phyloP scores from a whole-genome alignment of 1,140 invertebrate species.

The Chrysomallon squamiferum region DNA sequence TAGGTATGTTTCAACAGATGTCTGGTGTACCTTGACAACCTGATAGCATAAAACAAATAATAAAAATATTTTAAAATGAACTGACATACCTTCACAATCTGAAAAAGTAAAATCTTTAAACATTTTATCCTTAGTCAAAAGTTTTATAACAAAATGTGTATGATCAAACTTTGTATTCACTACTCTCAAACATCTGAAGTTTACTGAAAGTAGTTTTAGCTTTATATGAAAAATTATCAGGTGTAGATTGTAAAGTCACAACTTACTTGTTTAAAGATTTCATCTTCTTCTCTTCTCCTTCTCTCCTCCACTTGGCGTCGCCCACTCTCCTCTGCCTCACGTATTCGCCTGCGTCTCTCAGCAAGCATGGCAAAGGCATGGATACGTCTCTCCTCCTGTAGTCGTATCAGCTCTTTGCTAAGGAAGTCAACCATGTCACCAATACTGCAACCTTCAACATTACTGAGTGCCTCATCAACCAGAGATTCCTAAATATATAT shows the following conservation, averaged over 20 bases:
- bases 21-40: conserved; percentile 69
- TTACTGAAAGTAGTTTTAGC: too few relatives aligned
- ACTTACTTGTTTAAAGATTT: conserved; percentile 75
- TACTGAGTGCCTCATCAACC: conserved; percentile 57
- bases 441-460: conserved; percentile 70
- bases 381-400: conserved; percentile 75
- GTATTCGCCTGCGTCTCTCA: conserved; percentile 71
- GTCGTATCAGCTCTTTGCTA: conserved; percentile 75
- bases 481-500: conserved; percentile 50
- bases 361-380: conserved; percentile 75
- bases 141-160: too few relatives aligned
- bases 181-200: too few relatives aligned
- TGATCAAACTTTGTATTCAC: too few relatives aligned
- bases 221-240: too few relatives aligned
- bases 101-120: too few relatives aligned
- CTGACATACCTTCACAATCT: too few relatives aligned
- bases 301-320: conserved; percentile 73
- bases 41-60: conserved; percentile 28
- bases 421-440: conserved; percentile 75
- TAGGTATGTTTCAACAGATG: conserved; percentile 71
- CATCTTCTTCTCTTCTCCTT: conserved; percentile 74
- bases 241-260: too few relatives aligned
- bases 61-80: too few relatives aligned
- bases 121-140: too few relatives aligned
- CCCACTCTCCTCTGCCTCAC: conserved; percentile 77